A percentile compares a stretch with the other conserved stretches of the same genome.
These are phyloP conservation scores for Abrostola triplasia DNA, from an alignment of 2,888 invertebrate genomes.

Conservation along the genomic window DNA sequence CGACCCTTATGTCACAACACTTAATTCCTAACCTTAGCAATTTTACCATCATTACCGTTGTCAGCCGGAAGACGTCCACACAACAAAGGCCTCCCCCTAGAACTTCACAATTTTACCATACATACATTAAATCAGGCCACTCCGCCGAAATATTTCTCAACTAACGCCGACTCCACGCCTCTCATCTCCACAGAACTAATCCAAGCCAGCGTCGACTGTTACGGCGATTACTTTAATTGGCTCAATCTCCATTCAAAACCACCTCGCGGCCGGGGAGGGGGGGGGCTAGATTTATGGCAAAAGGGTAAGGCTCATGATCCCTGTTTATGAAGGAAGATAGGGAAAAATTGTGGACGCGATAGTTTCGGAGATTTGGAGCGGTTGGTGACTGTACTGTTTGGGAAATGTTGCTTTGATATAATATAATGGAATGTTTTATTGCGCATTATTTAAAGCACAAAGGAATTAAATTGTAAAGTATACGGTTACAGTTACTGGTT, in stretches of 20 bases:
- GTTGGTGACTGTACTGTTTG: not conserved
- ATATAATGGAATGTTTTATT: no score
- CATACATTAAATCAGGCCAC: no score
- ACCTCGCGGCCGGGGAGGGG: slow-evolving; percentile 76
- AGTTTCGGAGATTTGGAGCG: slow-evolving; percentile 52
- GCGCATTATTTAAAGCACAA: no score
- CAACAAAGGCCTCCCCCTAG: no score
- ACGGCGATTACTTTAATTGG: slow-evolving; percentile 92
- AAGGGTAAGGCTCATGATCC: slow-evolving; percentile 86
- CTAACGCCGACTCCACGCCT: slow-evolving; percentile 63
- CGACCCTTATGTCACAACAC: no score
- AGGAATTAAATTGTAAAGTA: no score
- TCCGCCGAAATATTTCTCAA: slow-evolving; percentile 15
- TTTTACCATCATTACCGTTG: no score
- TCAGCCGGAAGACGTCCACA: no score
- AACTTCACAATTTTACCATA: no score
- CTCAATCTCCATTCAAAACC: slow-evolving; percentile 90
- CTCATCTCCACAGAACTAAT: slow-evolving; percentile 85
- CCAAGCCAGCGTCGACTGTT: slow-evolving; percentile 91
- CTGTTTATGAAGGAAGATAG: slow-evolving; percentile 88
- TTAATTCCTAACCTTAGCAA: no score
- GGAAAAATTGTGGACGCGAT: slow-evolving; percentile 73
- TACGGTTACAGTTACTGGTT: no score
- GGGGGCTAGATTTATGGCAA: slow-evolving; percentile 84
- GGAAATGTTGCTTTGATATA: no score